Evolutionary conservation across 2,113 vertebrate genomes (phyloP), one percentile per base, ranked within the genome.

Genomic region (Podarcis raffonei): DNA sequence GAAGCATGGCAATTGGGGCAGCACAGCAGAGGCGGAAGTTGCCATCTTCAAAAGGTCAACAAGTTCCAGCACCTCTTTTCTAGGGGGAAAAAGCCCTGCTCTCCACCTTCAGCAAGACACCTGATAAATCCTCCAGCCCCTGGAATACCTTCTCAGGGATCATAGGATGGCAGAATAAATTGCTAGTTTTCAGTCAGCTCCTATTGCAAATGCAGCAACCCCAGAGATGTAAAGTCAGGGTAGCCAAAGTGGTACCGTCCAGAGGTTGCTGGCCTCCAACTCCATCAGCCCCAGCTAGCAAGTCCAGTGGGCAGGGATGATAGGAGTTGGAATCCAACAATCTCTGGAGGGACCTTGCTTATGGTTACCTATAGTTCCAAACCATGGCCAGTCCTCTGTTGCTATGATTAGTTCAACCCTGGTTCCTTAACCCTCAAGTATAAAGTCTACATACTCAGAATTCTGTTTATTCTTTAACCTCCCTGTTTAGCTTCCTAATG

Each of bases 391-490:
- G 65, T 23, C 25, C 7, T 83, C 37, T 42, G 66, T 72, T 53
- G 66, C 66, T 83, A 71, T 71, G 39, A 68, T n/a, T 32, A 53
- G 66, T 72, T 48, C 2, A 32, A 6, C 6, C 23, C 15, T 72
- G 42, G 11, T 35, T 59, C 72, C 35, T 3, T 76, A 35, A 77
- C 11, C 78, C 42, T 23, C 23, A 3, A 76, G 11, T 3, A 42
- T 83, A 22, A 57, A 66, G 27, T 25, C 6, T 27, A 8, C 32
- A 1, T 35, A 6, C 0, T 86, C 4, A 53, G 48, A 42, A 53
- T 15, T 68, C 69, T 59, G 32, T 72, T 72, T 87, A 86, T 93
- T 9, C 15, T 69, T 15, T 80, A 94, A 90, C 66, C 69, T 83
- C 62, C 11, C 8, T 11, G 18, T 83, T 80, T 75, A 62, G 25